phyloP scores from a whole-genome alignment of 2,113 vertebrate species.

The Sphyrna mokarran region DNA sequence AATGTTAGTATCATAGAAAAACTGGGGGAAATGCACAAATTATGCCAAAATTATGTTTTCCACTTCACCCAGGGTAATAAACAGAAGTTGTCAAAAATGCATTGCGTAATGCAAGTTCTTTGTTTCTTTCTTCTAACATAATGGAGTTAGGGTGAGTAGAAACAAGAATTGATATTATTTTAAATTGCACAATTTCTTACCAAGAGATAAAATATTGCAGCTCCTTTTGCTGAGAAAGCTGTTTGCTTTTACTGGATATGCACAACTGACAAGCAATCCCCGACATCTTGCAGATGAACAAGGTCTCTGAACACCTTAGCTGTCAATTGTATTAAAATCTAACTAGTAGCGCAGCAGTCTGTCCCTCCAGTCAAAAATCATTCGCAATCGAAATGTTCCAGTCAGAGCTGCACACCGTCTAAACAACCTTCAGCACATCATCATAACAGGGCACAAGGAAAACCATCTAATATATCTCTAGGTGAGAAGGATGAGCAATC shows the following conservation, averaged over 20 bases:
- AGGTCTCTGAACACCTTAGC: constrained; percentile 11
- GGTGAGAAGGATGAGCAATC: constrained; percentile 37
- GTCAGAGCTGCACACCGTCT: not conserved
- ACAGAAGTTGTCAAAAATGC: not conserved
- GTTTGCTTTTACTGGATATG: not conserved
- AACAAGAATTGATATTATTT: not conserved
- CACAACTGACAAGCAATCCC: constrained; percentile 7
- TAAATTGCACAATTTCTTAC: not conserved
- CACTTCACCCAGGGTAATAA: not conserved
- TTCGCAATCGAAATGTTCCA: not conserved
- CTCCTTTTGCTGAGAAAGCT: not conserved
- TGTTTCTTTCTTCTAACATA: constrained; percentile 3
- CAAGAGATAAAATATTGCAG: not conserved
- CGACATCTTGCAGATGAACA: constrained; percentile 15
- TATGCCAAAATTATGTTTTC: not conserved
- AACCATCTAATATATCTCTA: constrained; percentile 11
- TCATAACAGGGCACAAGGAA: not conserved
- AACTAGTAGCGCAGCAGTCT: not conserved
- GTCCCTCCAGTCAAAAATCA: not conserved
- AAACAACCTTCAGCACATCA: not conserved
- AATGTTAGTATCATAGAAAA: not conserved
- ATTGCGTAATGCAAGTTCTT: not conserved
- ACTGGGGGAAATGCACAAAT: not conserved
- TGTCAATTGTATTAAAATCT: constrained; percentile 21
- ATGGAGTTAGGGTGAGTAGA: not conserved